Conservation (phyloP, 2,113 vertebrate species). For the Nothobranchius kuhntae region DNA sequence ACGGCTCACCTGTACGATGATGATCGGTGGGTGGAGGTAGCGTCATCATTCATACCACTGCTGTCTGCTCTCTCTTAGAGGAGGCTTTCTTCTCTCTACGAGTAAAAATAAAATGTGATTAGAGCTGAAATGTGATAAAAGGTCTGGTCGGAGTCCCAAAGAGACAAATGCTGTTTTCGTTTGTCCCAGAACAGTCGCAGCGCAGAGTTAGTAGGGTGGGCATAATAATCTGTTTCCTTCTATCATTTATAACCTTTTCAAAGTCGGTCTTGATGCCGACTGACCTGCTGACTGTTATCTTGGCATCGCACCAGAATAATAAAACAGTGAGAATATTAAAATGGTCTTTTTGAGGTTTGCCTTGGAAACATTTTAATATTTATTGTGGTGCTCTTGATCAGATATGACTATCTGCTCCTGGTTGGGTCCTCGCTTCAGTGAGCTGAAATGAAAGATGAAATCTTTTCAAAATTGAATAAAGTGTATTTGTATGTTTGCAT, state of each 20-base stretch:
- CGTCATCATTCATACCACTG: too few species aligned
- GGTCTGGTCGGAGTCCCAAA: too few species aligned
- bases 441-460: constrained; percentile 60
- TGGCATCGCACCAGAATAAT: constrained; percentile 31
- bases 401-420: constrained; percentile 3
- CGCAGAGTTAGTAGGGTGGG: too few species aligned
- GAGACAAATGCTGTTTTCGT: too few species aligned
- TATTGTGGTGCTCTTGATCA: constrained; percentile 3
- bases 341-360: background rate
- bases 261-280: background rate
- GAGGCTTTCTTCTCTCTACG: too few species aligned
- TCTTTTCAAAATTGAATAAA: constrained; percentile 38
- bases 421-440: constrained; percentile 26
- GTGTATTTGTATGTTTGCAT: background rate
- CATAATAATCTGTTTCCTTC: too few species aligned
- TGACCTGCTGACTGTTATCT: constrained; percentile 16
- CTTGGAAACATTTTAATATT: constrained; percentile 1
- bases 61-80: too few species aligned
- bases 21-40: too few species aligned
- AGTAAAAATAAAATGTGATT: too few species aligned
- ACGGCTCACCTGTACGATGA: too few species aligned
- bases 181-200: too few species aligned
- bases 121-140: too few species aligned
- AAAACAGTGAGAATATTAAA: constrained; percentile 27
- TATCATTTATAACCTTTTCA: background rate